Base-by-base conservation (phyloP, 1,140 invertebrate genomes). In the Drepana arcuata region DNA sequence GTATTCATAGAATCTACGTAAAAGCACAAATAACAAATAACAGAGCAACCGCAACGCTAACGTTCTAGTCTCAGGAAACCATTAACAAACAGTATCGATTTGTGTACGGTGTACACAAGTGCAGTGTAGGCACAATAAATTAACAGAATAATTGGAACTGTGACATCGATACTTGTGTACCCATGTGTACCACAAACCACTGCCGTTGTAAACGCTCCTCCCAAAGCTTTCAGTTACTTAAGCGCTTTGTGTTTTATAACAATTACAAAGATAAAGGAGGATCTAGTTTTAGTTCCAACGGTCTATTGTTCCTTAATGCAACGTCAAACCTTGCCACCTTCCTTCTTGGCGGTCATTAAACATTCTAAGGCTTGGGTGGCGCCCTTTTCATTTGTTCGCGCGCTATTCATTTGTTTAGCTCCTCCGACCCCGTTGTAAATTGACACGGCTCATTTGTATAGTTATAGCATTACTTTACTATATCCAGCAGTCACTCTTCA, bases 301-400 rank as follows among this genome's bases (percentile, higher is more conserved):
- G 40, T 58, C 65, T 41, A 68, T 74, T 77, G 70, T 77, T 67
- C 49, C 49, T 48, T 77, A 73, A 77, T 73, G 70, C 66, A 67
- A 51, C 59, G 62, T 72, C 61, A 68, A 43, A 42, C 25, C 28
- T 41, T 27, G 10, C 33, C 49, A 51, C 47, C 54, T 67, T 59
- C 53, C 50, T 57, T 49, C 42, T 65, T 63, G 57, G 53, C 60
- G 50, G 54, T 73, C 63, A 60, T 77, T 77, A 67, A 61, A 62
- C 47, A 54, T 49, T 63, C 44, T 60, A 53, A 65, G 57, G 52
- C 48, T 48, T 53, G 50, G 65, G 56, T 41, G 44, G 16, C 41
- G 42, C 47, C 50, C 58, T 62, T 56, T 71, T 62, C 62, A 60
- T 66, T 71, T 61, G 43, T 57, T 42, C 49, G 57, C 57, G 43